phyloP scores from a whole-genome alignment of 2,888 invertebrate species.

The Euplagia quadripunctaria region DNA sequence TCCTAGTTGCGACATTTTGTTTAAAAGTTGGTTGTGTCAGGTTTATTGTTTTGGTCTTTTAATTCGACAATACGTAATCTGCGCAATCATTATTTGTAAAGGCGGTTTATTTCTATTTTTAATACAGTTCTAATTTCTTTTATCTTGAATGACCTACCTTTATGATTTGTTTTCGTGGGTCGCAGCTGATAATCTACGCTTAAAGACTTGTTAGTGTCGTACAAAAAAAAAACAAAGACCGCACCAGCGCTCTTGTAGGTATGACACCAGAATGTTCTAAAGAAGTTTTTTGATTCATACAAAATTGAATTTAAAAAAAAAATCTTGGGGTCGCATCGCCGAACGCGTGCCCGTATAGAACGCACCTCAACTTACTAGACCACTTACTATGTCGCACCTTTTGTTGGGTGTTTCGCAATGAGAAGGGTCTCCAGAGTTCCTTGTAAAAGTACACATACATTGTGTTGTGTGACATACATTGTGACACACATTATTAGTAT shows the following conservation, averaged over 20 bases:
- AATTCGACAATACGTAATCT: neutral
- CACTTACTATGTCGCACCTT: no score
- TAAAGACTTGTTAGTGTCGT: neutral
- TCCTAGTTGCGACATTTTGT: slow-evolving; percentile 9
- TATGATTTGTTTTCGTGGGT: neutral
- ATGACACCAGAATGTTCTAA: neutral
- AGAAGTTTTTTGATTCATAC: neutral
- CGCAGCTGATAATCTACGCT: neutral
- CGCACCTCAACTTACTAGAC: no score
- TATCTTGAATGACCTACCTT: neutral
- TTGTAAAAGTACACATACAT: no score
- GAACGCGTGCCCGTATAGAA: no score
- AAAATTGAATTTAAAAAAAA: no score
- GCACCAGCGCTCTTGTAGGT: neutral
- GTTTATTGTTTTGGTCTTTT: neutral
- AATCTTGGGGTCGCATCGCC: neutral
- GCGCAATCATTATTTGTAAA: slow-evolving; percentile 1
- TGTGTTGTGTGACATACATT: no score
- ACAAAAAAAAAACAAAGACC: no score
- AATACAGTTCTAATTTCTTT: neutral
- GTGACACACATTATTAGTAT: neutral
- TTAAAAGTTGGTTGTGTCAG: neutral
- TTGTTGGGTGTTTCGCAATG: neutral
- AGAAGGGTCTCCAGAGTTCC: neutral
- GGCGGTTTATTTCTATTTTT: neutral